A percentile compares a stretch with the other conserved stretches of the same genome.
These are phyloP conservation scores for Cardiocondyla obscurior DNA, from an alignment of 1,140 invertebrate genomes.

Conservation along the genomic window DNA sequence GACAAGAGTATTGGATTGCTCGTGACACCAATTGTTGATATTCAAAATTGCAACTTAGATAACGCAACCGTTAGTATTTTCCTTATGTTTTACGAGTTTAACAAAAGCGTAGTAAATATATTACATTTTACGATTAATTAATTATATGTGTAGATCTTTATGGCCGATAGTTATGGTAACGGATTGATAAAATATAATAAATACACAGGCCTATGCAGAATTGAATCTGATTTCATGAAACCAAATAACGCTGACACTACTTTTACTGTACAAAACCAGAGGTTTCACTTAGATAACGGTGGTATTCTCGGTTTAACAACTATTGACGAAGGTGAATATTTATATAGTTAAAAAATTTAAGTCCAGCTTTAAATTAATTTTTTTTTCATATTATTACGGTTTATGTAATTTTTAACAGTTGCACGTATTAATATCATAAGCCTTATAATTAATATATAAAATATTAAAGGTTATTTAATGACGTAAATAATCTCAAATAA, in stretches of 20 bases:
- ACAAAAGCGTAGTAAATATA: neutral
- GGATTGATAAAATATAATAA: neutral
- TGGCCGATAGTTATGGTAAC: neutral
- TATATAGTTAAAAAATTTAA: neutral
- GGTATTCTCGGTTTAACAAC: neutral
- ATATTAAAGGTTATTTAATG: no score
- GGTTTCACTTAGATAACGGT: neutral
- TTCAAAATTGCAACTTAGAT: neutral
- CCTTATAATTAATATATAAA: neutral
- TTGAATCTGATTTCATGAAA: constrained; percentile 16
- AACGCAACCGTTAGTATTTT: neutral
- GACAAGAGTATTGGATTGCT: neutral
- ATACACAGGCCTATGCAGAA: neutral
- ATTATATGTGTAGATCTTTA: neutral
- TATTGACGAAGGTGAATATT: neutral
- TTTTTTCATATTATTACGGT: neutral
- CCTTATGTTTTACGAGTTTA: neutral
- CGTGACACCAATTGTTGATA: neutral
- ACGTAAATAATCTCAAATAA: no score
- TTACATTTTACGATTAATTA: neutral
- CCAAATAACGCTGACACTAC: neutral
- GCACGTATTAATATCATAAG: neutral
- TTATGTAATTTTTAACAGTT: neutral
- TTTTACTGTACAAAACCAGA: neutral
- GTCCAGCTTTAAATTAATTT: neutral